phyloP scores from a whole-genome alignment of 2,797 vertebrate genomes.

The Lithobates sylvaticus region DNA sequence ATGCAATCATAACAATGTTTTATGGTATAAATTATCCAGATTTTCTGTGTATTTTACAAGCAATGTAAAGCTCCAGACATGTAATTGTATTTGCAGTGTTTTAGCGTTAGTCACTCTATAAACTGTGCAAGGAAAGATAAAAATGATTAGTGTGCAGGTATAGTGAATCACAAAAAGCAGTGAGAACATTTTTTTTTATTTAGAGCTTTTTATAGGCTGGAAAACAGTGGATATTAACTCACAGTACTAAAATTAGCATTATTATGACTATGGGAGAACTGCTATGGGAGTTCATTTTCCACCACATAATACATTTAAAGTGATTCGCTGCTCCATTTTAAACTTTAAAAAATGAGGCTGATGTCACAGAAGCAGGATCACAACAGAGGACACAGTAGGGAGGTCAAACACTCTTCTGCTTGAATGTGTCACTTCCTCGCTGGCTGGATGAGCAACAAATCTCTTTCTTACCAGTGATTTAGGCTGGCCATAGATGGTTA shows the following conservation, averaged over 20 bases:
- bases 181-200: conserved; percentile 5
- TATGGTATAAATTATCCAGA: conserved; percentile 43
- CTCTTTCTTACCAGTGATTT: too few species aligned
- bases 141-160: conserved; percentile 38
- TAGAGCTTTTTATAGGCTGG: conserved; percentile 13
- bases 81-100: conserved; percentile 43
- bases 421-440: too few species aligned
- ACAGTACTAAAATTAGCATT: conserved; percentile 6
- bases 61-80: conserved; percentile 12
- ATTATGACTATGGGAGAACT: neutral
- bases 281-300: neutral
- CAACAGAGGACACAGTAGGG: too few species aligned
- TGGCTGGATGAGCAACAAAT: too few species aligned
- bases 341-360: too few species aligned
- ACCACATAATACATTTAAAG: neutral
- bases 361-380: too few species aligned
- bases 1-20: conserved; percentile 41
- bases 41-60: conserved; percentile 36
- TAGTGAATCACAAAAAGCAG: neutral
- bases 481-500: too few species aligned
- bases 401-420: too few species aligned
- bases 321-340: too few species aligned
- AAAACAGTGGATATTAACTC: conserved; percentile 20
- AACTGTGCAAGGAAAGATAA: conserved; percentile 24
- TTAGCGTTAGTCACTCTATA: conserved; percentile 34